Evolutionary conservation across 2,888 invertebrate genomes (phyloP), one percentile per base, ranked within the genome.

Genomic region (Pyrochroa serraticornis): DNA sequence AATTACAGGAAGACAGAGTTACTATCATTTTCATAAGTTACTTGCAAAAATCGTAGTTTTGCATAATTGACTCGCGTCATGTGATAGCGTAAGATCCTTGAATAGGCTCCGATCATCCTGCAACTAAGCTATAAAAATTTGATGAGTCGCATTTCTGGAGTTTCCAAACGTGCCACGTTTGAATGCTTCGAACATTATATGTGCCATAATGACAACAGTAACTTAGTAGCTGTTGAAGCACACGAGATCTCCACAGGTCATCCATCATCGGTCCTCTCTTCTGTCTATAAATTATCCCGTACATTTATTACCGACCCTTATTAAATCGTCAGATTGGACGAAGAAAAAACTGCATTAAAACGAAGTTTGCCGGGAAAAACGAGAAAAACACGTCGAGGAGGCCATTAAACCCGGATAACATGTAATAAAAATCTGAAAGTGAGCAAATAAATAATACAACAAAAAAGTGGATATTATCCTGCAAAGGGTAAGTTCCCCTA

Each of bases 361-460:
- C 35, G 14, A 33, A 52, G 33, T 32, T 30, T 37, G 36, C 5
- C 39, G 10, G 44, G 43, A 42, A 54, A 42, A 41, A 54, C 38
- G 41, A 10, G 42, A 54, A 54, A 47, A 54, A 54, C 47, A 54
- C 41, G 54, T 47, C 41, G 36, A 54, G 39, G 32, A 43, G 43
- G 50, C 22, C 41, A n/a, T 31, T 35, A 9, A 6, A 62, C 58
- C 57, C 48, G 62, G 64, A 65, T 62, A 63, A 65, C 67, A 58
- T 48, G 63, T 60, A 65, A 65, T 67, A 65, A 65, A 67, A 67
- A 63, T 63, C 64, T 54, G 58, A 60, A 57, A 66, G 62, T 60
- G 66, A 60, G 62, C 60, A 63, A 58, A 66, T 66, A 66, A 66
- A 64, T 64, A 62, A 63, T 62, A 56, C 57, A 52, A 46, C 52